These are phyloP conservation scores for Hyles euphorbiae DNA, from an alignment of 1,140 invertebrate genomes.

Conservation along the genomic window DNA sequence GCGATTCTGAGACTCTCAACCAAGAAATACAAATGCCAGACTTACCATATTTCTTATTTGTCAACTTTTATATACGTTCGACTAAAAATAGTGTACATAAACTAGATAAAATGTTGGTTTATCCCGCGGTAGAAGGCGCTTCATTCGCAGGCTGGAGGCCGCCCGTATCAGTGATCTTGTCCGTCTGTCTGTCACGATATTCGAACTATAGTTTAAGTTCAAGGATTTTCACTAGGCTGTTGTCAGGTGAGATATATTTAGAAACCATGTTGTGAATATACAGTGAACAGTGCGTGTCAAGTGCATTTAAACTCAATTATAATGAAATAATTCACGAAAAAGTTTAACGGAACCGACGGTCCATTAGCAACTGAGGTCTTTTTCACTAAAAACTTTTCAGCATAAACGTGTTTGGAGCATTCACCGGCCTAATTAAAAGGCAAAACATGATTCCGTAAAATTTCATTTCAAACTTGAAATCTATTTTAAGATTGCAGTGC, in stretches of 20 bases:
- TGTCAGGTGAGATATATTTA: conserved; percentile 33
- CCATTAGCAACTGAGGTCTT: conserved; percentile 1
- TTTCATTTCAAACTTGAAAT: too few relatives aligned
- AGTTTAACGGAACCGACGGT: neutral
- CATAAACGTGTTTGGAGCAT: neutral
- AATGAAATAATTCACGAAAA: neutral
- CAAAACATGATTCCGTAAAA: neutral
- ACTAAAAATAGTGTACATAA: conserved; percentile 53
- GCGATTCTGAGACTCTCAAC: neutral
- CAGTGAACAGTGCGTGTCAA: neutral
- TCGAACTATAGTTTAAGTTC: conserved; percentile 49
- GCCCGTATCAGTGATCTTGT: conserved; percentile 33
- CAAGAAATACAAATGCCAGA: conserved; percentile 7
- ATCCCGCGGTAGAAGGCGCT: conserved; percentile 37
- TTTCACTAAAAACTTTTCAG: conserved; percentile 7
- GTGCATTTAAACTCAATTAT: neutral
- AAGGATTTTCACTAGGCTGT: conserved; percentile 41
- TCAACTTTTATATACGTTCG: conserved; percentile 34
- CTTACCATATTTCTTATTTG: conserved; percentile 23
- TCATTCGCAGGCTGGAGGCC: conserved; percentile 56
- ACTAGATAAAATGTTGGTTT: conserved; percentile 49
- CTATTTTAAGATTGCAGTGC: neutral
- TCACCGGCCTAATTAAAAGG: neutral
- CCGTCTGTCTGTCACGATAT: conserved; percentile 25
- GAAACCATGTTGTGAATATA: neutral